Evolutionary conservation across 1,140 invertebrate species (phyloP).

Genomic region (Neotoxoptera formosana): DNA sequence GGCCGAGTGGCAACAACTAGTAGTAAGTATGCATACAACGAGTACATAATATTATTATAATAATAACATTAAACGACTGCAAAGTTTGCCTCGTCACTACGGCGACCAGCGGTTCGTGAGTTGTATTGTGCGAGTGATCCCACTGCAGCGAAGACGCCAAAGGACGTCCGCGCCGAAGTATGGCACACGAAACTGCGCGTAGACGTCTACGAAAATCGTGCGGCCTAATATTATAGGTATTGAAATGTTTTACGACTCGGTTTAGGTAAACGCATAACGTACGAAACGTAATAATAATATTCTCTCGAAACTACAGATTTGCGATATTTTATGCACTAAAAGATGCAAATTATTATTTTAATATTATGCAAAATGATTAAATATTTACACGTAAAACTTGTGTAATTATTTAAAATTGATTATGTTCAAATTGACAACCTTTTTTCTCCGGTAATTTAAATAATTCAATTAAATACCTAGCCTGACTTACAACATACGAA

Average conservation of each 20-base stretch:
- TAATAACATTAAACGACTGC: neutral
- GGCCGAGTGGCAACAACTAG: too few species aligned
- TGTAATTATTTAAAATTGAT: neutral
- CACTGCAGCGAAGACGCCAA: neutral
- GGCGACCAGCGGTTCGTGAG: neutral
- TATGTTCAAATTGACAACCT: neutral
- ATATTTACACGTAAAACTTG: too few species aligned
- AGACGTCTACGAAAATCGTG: too few species aligned
- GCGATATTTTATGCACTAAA: neutral
- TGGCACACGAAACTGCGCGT: neutral
- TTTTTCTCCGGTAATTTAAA: neutral
- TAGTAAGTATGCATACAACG: too few species aligned
- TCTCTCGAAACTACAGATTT: neutral
- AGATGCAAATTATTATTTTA: neutral
- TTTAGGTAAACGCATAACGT: neutral
- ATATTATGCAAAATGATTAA: neutral
- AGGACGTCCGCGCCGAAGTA: neutral
- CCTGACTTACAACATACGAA: neutral
- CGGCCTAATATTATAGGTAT: too few species aligned
- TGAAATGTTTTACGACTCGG: too few species aligned
- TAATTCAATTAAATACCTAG: neutral
- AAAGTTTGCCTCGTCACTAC: constrained; percentile 2
- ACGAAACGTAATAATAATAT: neutral
- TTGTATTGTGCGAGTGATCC: neutral
- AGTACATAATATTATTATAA: constrained; percentile 5